phyloP scores from a whole-genome alignment of 1,140 invertebrate species.

The Tetragnatha versicolor region DNA sequence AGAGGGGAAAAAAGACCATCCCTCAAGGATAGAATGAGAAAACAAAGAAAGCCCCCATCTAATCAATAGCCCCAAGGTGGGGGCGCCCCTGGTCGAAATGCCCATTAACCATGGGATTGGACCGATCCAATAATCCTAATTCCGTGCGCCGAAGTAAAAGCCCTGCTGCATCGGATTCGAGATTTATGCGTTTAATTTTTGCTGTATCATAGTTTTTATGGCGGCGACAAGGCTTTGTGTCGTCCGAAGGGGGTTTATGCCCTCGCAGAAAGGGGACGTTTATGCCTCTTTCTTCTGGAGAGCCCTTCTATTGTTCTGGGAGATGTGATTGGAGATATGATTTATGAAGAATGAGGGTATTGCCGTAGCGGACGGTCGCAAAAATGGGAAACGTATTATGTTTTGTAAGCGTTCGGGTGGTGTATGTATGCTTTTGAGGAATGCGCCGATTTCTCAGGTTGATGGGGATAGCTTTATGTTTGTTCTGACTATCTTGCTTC shows the following conservation, averaged over 20 bases:
- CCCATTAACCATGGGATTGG: slow-evolving; percentile 52
- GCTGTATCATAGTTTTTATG: slow-evolving; percentile 55
- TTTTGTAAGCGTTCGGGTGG: background rate
- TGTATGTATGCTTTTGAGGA: background rate
- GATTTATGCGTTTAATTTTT: slow-evolving; percentile 56
- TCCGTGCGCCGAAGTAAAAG: slow-evolving; percentile 50
- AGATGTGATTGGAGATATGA: background rate
- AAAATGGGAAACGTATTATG: slow-evolving; percentile 1
- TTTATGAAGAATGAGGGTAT: background rate
- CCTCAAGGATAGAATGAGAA: background rate
- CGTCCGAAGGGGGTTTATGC: background rate
- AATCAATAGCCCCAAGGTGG: slow-evolving; percentile 34
- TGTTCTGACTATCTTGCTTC: no score
- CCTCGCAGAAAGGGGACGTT: background rate
- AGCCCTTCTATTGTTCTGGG: slow-evolving; percentile 8
- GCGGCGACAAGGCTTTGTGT: no score
- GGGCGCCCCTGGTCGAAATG: background rate
- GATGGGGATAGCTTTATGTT: no score
- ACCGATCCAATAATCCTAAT: slow-evolving; percentile 54
- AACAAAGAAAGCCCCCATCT: background rate
- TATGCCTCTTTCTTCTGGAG: background rate
- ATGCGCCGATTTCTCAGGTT: no score
- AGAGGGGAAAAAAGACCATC: slow-evolving; percentile 9
- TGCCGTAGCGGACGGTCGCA: background rate
- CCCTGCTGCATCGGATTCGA: background rate